These are phyloP conservation scores for Streblospio benedicti DNA, from an alignment of 1,140 invertebrate species.

Conservation along the genomic window DNA sequence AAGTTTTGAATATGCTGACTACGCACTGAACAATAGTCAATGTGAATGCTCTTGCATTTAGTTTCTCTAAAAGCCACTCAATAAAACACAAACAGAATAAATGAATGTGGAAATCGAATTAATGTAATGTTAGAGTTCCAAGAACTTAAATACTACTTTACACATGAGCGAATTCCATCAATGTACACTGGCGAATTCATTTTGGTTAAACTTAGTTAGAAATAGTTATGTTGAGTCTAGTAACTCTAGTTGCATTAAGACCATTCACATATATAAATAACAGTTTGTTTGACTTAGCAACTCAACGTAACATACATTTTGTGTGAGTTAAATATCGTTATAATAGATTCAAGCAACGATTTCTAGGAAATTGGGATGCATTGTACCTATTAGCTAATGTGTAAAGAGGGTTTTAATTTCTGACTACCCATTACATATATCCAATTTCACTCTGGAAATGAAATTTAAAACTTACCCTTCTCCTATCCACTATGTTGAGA, in stretches of 20 bases:
- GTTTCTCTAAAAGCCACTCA: too few species aligned
- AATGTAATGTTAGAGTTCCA: too few species aligned
- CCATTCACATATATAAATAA: too few species aligned
- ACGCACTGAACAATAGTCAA: neutral
- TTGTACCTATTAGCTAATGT: neutral
- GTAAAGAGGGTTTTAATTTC: neutral
- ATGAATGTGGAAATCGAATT: too few species aligned
- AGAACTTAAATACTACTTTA: too few species aligned
- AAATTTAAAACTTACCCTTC: conserved; percentile 30
- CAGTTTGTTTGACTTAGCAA: too few species aligned
- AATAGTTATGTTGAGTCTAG: too few species aligned
- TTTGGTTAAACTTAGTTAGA: too few species aligned
- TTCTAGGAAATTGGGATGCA: conserved; percentile 2
- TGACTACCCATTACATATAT: neutral
- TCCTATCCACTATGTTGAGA: conserved; percentile 40
- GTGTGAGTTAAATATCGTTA: neutral
- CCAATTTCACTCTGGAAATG: neutral
- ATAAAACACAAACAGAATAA: too few species aligned
- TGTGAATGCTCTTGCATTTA: neutral
- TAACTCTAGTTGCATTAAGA: too few species aligned
- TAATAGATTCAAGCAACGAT: neutral
- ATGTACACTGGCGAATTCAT: too few species aligned
- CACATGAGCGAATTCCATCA: too few species aligned
- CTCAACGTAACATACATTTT: neutral
- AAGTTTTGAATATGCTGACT: neutral